Evolutionary conservation across 2,797 vertebrate species (phyloP).

Genomic region (Catostomus latipinnis): DNA sequence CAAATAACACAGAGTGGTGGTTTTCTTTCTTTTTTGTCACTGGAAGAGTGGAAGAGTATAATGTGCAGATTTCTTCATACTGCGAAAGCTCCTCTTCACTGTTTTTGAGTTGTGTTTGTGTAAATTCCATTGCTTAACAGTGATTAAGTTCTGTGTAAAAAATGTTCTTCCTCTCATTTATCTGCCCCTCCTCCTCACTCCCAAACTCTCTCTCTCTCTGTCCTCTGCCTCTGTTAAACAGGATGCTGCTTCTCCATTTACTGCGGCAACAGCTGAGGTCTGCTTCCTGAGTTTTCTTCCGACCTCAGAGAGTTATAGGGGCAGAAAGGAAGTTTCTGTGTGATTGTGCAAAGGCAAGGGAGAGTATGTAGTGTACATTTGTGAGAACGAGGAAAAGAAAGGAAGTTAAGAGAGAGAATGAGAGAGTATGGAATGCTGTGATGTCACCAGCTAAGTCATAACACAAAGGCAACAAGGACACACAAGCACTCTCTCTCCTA

Average conservation of each 20-base stretch:
- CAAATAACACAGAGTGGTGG: not conserved
- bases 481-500: conserved; percentile 71
- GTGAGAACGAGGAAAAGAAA: conserved; percentile 28
- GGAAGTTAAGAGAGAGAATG: conserved; percentile 48
- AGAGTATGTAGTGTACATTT: conserved; percentile 30
- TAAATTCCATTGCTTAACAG: not conserved
- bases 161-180: not conserved
- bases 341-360: conserved; percentile 49
- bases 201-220: not conserved
- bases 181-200: conserved; percentile 29
- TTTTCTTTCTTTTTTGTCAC: too few relatives aligned
- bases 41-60: too few relatives aligned
- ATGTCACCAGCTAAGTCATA: conserved; percentile 81
- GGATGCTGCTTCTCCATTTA: conserved; percentile 55
- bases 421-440: conserved; percentile 81
- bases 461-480: conserved; percentile 80
- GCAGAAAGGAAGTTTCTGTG: conserved; percentile 48
- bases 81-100: too few relatives aligned
- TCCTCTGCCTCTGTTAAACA: conserved; percentile 46
- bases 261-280: conserved; percentile 59
- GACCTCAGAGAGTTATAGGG: conserved; percentile 40
- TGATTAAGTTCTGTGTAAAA: not conserved
- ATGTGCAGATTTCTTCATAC: too few relatives aligned
- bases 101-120: not conserved
- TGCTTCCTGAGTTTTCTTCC: conserved; percentile 66